Percentiles rank a stretch among this genome's conserved stretches.
Evolutionary conservation across 2,888 invertebrate genomes (phyloP).

Genomic region (Rosalia funebris): DNA sequence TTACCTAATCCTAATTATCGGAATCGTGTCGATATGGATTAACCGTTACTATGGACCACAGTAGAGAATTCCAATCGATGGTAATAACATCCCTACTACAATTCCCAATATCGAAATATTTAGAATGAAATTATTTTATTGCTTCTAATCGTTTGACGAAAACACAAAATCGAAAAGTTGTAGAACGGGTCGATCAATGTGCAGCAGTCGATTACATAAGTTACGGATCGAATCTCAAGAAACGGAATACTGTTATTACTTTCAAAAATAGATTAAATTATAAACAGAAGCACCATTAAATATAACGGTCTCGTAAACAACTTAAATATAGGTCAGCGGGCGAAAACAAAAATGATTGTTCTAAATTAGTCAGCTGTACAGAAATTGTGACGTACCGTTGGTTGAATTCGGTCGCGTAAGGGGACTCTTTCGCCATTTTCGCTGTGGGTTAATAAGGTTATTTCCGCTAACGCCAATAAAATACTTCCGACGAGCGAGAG

Average conservation of each 20-base stretch:
- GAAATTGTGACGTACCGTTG: no score
- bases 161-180: no score
- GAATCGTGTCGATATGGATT: no score
- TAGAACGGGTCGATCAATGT: no score
- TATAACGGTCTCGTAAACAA: conserved; percentile 6
- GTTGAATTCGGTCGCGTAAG: neutral
- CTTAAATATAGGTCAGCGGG: conserved; percentile 9
- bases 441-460: conserved; percentile 28
- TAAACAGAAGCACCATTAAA: conserved; percentile 7
- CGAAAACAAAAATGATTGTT: conserved; percentile 21
- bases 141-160: no score
- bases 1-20: no score
- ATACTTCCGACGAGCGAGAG: conserved; percentile 10
- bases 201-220: no score
- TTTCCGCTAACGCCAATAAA: conserved; percentile 30
- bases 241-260: neutral
- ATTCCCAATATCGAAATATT: no score
- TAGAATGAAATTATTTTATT: no score
- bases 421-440: conserved; percentile 28
- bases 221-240: neutral
- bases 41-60: no score
- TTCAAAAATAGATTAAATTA: neutral
- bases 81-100: no score
- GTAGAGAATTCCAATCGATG: no score
- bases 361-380: conserved; percentile 5